Evolutionary conservation across 1,140 invertebrate species (phyloP), one percentile per base, ranked within the genome.

Genomic region (Wiebesia pumilae): DNA sequence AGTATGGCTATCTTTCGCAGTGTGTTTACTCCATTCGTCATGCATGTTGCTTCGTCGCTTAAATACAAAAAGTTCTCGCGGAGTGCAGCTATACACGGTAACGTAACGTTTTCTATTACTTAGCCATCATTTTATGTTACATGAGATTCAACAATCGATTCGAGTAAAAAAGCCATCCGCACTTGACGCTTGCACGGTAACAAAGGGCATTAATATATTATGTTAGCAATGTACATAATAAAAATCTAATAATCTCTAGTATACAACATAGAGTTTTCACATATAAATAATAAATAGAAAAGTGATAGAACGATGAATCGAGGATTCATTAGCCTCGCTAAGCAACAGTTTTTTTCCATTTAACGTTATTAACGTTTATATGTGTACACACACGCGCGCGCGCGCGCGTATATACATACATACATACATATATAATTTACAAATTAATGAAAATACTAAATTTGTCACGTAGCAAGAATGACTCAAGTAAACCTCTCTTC

Each of bases 141-240:
- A 93, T 89, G 92, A 93, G 92, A 93, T 93, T 93, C 91, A 93
- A 93, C 92, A 93, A 93, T 84, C 90, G 88, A 91, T 92, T 89
- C 78, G 89, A 93, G 91, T 93, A 93, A 91, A 93, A 93, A 93
- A 93, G 92, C 91, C 90, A 91, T 91, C 90, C 89, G 88, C 90
- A 87, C 88, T 89, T 83, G 67, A 88, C 88, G 88, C 90, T 87
- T 90, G 58, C 62, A 89, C 91, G 91, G 90, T 93, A 94, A 93
- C 93, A 94, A 93, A 90, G 89, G 89, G 90, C 90, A 89, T 91
- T 91, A 92, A 93, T 91, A 91, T 92, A 92, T 92, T 81, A n/a
- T 91, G 90, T 89, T 89, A 90, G 90, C 88, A 88, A 90, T 90
- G 89, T 90, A 90, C 88, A 89, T 90, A 90, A 90, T 91, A 91